These are phyloP conservation scores for Campylorhamphus procurvoides DNA, from an alignment of 2,113 vertebrate species.

Conservation along the genomic window DNA sequence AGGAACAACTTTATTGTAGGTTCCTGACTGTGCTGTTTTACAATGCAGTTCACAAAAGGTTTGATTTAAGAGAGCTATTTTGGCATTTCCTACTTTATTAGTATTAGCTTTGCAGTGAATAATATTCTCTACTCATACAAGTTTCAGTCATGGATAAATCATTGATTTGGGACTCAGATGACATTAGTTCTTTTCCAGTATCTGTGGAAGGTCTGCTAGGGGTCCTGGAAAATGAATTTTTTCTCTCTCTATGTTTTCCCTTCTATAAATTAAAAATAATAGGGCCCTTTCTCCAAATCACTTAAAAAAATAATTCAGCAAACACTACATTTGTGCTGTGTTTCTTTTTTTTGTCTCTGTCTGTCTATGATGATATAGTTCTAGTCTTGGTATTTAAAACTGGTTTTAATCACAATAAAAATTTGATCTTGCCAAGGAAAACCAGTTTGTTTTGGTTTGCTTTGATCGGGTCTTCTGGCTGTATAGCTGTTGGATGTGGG, in stretches of 20 bases:
- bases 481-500: not conserved
- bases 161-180: not conserved
- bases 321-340: not conserved
- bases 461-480: not conserved
- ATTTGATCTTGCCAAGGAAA: not conserved
- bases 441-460: not conserved
- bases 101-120: not conserved
- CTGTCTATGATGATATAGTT: not conserved
- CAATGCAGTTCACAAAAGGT: not conserved
- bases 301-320: not conserved
- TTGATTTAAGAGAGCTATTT: not conserved
- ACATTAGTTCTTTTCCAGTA: not conserved
- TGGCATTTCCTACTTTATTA: not conserved
- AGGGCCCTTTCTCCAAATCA: not conserved
- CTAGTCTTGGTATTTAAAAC: not conserved
- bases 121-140: not conserved
- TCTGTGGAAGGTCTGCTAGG: not conserved
- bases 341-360: not conserved
- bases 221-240: not conserved
- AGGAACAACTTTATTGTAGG: not conserved
- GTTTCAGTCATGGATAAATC: not conserved
- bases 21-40: not conserved
- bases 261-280: not conserved
- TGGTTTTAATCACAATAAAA: not conserved
- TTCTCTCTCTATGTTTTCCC: not conserved